Conservation (phyloP, 64 coral and sea anemone genomes). For the Trachythela sp. region DNA sequence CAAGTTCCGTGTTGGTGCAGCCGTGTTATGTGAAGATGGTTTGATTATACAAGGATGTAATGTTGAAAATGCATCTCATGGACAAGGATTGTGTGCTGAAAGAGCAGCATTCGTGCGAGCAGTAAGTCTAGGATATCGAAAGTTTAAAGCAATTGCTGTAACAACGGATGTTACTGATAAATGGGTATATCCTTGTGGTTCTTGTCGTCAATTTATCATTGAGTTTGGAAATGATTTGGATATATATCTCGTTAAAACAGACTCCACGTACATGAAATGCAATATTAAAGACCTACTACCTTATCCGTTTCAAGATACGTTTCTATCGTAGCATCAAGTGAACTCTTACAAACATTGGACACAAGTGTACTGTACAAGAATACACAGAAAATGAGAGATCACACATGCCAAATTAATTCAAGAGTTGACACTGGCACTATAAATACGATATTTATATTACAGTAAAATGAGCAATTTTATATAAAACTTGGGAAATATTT, state of each 20-base stretch:
- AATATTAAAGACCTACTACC: slow-evolving; percentile 55
- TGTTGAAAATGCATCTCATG: slow-evolving; percentile 83
- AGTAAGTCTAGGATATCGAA: slow-evolving; percentile 73
- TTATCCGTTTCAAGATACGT: slow-evolving; percentile 13
- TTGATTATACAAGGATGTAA: slow-evolving; percentile 76
- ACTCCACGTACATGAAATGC: slow-evolving; percentile 40
- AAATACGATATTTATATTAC: too few species aligned
- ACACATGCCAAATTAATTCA: too few species aligned
- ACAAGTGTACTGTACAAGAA: too few species aligned
- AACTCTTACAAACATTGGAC: neutral
- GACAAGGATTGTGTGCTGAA: slow-evolving; percentile 80
- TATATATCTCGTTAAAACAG: slow-evolving; percentile 57
- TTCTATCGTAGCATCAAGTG: neutral
- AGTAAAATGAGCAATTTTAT: too few species aligned
- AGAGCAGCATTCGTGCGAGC: slow-evolving; percentile 88
- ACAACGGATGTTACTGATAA: slow-evolving; percentile 61
- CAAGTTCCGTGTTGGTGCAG: slow-evolving; percentile 96
- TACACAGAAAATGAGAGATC: too few species aligned
- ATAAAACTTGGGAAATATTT: too few species aligned
- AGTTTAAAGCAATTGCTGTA: slow-evolving; percentile 80
- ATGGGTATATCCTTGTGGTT: slow-evolving; percentile 67
- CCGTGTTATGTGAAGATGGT: slow-evolving; percentile 59
- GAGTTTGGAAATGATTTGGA: slow-evolving; percentile 78
- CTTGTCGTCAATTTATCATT: slow-evolving; percentile 76
- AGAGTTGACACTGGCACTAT: too few species aligned